Conservation (phyloP, 2,113 vertebrate genomes). For the Murina feae region DNA sequence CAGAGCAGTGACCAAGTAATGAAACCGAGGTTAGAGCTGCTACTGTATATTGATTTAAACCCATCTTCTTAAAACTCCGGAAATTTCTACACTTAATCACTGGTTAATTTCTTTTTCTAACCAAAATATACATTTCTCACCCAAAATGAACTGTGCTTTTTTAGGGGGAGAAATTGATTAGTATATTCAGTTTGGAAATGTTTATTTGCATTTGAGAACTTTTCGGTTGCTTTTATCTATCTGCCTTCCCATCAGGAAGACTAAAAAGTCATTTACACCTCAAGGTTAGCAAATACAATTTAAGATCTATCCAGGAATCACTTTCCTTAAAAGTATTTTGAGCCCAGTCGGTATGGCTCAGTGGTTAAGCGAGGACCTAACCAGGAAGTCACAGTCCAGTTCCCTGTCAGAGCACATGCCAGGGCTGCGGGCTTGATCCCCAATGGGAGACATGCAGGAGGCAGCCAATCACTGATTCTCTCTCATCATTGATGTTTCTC, state of each 20-base stretch:
- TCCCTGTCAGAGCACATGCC: too few relatives aligned
- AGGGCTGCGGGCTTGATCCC: too few relatives aligned
- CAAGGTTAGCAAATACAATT: neutral
- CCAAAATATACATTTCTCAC: neutral
- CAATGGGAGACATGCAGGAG: too few relatives aligned
- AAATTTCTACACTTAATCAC: conserved; percentile 46
- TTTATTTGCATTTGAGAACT: conserved; percentile 29
- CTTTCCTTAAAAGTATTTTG: neutral
- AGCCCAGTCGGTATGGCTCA: too few relatives aligned
- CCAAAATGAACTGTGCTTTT: neutral
- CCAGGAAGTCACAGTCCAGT: too few relatives aligned
- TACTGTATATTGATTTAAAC: conserved; percentile 56
- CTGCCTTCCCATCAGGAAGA: neutral
- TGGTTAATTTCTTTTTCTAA: conserved; percentile 48
- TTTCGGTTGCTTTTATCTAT: conserved; percentile 24
- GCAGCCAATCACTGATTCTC: too few relatives aligned
- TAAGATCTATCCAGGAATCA: neutral
- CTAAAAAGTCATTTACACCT: conserved; percentile 3
- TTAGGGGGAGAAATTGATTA: neutral
- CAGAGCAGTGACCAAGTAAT: conserved; percentile 70
- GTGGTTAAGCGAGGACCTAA: too few relatives aligned
- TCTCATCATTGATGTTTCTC: too few relatives aligned
- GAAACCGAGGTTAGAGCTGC: conserved; percentile 47
- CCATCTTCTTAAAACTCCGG: conserved; percentile 58
- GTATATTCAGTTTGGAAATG: neutral